These are phyloP conservation scores for Amphibalanus amphitrite DNA, from an alignment of 1,140 invertebrate genomes.

Conservation along the genomic window DNA sequence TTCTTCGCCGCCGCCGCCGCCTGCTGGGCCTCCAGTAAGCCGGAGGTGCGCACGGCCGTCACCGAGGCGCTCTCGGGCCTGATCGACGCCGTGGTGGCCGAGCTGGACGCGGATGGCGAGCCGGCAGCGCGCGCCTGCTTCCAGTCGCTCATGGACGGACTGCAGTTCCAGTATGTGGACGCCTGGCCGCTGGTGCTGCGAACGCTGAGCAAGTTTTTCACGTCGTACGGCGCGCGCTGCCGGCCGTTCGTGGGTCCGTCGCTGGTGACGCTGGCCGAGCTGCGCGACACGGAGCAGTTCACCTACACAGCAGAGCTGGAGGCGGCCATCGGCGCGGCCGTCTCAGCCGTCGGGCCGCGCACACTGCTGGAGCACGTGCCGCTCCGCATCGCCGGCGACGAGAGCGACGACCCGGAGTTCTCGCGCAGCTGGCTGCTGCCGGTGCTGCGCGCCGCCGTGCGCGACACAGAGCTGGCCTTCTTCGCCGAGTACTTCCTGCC, in stretches of 20 bases:
- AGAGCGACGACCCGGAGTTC: conserved; percentile 39
- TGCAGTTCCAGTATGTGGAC: conserved; percentile 51
- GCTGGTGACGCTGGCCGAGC: conserved; percentile 45
- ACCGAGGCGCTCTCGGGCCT: neutral
- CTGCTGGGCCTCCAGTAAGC: conserved; percentile 49
- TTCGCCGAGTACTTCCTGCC: conserved; percentile 65
- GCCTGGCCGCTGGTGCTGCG: conserved; percentile 38
- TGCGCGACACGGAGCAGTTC: conserved; percentile 59
- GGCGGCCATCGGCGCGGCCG: conserved; percentile 58
- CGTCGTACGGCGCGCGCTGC: conserved; percentile 39
- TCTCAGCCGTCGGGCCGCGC: conserved; percentile 59
- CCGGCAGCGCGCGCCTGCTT: conserved; percentile 21
- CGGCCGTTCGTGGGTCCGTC: conserved; percentile 32
- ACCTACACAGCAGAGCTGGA: conserved; percentile 56
- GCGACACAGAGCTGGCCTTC: conserved; percentile 54
- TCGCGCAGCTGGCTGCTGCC: conserved; percentile 75
- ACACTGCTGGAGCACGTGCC: conserved; percentile 53
- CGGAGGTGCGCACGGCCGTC: conserved; percentile 31
- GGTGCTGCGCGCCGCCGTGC: conserved; percentile 62
- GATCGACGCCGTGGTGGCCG: neutral
- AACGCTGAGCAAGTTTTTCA: conserved; percentile 16
- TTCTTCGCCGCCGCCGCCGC: conserved; percentile 43
- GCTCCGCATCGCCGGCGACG: conserved; percentile 33
- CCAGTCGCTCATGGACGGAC: conserved; percentile 36
- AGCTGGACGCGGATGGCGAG: neutral